These are phyloP conservation scores for Cebus imitator DNA, from an alignment of 2,113 vertebrate species.

Conservation along the genomic window DNA sequence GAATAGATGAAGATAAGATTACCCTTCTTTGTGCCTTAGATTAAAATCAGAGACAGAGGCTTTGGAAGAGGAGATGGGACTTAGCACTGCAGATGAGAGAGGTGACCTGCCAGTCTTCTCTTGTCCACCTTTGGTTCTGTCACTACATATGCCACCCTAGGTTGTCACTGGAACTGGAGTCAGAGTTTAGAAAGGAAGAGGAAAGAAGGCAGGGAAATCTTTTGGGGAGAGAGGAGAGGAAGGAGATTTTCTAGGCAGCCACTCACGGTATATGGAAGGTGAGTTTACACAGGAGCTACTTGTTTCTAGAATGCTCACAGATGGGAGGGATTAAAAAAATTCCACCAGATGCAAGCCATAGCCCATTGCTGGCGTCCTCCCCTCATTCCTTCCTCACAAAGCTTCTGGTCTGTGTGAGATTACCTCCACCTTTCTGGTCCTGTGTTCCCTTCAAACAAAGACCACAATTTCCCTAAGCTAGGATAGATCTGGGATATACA, in stretches of 20 bases:
- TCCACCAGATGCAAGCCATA: not conserved
- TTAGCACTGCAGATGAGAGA: not conserved
- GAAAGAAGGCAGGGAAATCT: not conserved
- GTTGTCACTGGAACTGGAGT: not conserved
- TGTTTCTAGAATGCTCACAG: not conserved
- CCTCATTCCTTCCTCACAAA: not conserved
- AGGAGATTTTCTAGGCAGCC: not conserved
- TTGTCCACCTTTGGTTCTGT: not conserved
- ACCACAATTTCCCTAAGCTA: conserved; percentile 19
- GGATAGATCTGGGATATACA: not conserved
- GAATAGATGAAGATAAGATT: not conserved
- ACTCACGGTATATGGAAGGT: not conserved
- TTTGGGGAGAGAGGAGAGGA: not conserved
- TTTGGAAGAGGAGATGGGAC: not conserved
- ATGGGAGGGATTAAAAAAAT: not conserved
- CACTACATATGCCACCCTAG: rapidly evolving
- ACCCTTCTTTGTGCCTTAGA: not conserved
- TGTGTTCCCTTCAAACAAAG: conserved; percentile 44
- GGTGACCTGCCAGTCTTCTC: not conserved
- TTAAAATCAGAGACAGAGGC: not conserved
- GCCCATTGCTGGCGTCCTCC: not conserved
- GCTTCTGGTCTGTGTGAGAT: conserved; percentile 37
- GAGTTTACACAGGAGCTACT: not conserved
- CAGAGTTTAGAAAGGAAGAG: not conserved
- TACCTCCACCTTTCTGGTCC: not conserved